Percentiles rank a stretch among this genome's conserved stretches.
Conservation (phyloP, 2,888 invertebrate species). For the Callyntrura guangdongensis region DNA sequence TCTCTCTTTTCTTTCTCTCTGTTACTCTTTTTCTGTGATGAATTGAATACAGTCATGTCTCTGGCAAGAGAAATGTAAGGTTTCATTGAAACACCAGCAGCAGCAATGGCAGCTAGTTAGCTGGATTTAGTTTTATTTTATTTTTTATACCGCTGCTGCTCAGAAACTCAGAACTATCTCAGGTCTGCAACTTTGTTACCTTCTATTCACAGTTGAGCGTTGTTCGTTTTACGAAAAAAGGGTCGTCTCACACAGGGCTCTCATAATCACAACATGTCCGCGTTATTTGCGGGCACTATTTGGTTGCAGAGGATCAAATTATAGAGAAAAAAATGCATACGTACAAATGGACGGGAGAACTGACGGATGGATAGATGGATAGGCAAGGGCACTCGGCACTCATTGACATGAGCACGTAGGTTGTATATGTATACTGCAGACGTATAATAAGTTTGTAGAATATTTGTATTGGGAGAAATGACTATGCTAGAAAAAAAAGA, state of each 20-base stretch:
- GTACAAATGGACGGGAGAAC: not conserved
- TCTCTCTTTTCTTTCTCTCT: not conserved
- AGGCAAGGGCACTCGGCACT: not conserved
- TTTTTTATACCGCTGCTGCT: not conserved
- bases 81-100: not conserved
- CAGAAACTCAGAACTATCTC: too few species aligned
- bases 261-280: too few species aligned
- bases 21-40: conserved; percentile 16
- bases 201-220: too few species aligned
- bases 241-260: too few species aligned
- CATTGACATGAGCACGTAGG: conserved; percentile 25
- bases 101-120: conserved; percentile 10
- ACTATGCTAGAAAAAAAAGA: not conserved
- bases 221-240: too few species aligned
- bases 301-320: not conserved
- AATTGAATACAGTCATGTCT: conserved; percentile 41
- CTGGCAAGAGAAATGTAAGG: not conserved
- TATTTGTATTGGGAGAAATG: not conserved
- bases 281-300: not conserved
- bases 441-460: not conserved
- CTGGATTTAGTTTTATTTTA: not conserved
- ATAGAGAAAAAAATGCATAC: not conserved
- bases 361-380: not conserved
- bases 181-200: too few species aligned
- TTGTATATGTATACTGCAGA: not conserved